Conservation (phyloP, 2,888 invertebrate genomes). For the Biston stratarius region DNA sequence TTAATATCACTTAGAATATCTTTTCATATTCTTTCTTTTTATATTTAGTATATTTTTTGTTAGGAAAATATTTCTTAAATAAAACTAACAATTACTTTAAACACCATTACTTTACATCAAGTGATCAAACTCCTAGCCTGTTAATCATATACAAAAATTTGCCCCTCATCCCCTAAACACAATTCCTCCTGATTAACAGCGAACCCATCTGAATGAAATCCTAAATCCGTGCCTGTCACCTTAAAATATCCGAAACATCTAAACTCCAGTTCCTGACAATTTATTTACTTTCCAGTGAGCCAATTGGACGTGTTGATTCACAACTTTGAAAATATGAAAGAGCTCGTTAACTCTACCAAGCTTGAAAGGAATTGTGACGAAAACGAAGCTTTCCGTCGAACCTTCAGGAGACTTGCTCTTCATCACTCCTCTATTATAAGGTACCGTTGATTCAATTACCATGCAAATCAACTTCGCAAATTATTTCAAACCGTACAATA, state of each 20-base stretch:
- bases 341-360: slow-evolving; percentile 53
- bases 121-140: too few relatives aligned
- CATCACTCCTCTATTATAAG: slow-evolving; percentile 61
- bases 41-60: too few relatives aligned
- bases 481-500: slow-evolving; percentile 24
- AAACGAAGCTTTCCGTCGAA: slow-evolving; percentile 60
- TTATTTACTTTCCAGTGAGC: slow-evolving; percentile 59
- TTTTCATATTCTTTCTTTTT: too few relatives aligned
- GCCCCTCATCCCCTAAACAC: too few relatives aligned
- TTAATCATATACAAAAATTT: too few relatives aligned
- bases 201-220: too few relatives aligned
- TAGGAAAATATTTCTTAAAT: too few relatives aligned
- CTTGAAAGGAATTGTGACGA: slow-evolving; percentile 54
- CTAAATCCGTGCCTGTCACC: too few relatives aligned
- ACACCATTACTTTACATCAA: too few relatives aligned
- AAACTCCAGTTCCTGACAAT: slow-evolving; percentile 38
- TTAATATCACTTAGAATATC: too few relatives aligned
- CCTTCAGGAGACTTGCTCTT: slow-evolving; percentile 56
- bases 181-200: too few relatives aligned
- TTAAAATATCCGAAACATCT: slow-evolving; percentile 39
- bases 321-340: slow-evolving; percentile 67
- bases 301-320: slow-evolving; percentile 70
- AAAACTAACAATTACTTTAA: too few relatives aligned
- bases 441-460: slow-evolving; percentile 47
- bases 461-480: slow-evolving; percentile 26